Evolutionary conservation across 2,113 vertebrate species (phyloP).

Genomic region (Aythya baeri): DNA sequence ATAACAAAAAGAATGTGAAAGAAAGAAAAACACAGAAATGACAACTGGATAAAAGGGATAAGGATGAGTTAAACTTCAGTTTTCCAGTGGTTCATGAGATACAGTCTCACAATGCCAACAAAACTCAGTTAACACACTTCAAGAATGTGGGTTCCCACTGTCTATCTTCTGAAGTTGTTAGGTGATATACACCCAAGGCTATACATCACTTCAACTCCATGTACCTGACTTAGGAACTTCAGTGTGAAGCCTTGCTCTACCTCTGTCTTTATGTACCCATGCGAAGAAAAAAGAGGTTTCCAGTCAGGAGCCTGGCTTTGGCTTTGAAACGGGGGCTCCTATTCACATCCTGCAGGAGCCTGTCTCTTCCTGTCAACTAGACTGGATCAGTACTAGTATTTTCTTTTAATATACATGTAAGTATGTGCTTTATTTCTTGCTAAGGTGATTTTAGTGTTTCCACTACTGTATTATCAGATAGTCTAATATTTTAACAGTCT

Average conservation of each 20-base stretch:
- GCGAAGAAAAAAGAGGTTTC: neutral
- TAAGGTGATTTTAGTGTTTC: neutral
- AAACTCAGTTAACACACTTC: neutral
- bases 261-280: neutral
- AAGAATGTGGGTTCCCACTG: neutral
- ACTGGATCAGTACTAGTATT: neutral
- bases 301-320: neutral
- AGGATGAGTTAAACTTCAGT: neutral
- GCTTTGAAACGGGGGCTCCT: neutral
- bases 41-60: neutral
- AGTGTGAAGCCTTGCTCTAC: neutral
- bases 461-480: neutral
- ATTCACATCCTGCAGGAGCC: fast-evolving
- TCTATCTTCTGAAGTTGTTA: fast-evolving
- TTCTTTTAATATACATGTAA: neutral
- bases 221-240: fast-evolving
- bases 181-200: neutral
- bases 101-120: neutral
- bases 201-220: fast-evolving
- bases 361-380: neutral
- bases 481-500: neutral
- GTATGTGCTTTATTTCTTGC: neutral
- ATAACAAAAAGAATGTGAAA: neutral
- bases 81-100: neutral
- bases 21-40: neutral